Percentiles rank a stretch among this genome's conserved stretches.
These are phyloP conservation scores for Drosophila equinoxialis DNA, from an alignment of 1,140 invertebrate species.

Conservation along the genomic window DNA sequence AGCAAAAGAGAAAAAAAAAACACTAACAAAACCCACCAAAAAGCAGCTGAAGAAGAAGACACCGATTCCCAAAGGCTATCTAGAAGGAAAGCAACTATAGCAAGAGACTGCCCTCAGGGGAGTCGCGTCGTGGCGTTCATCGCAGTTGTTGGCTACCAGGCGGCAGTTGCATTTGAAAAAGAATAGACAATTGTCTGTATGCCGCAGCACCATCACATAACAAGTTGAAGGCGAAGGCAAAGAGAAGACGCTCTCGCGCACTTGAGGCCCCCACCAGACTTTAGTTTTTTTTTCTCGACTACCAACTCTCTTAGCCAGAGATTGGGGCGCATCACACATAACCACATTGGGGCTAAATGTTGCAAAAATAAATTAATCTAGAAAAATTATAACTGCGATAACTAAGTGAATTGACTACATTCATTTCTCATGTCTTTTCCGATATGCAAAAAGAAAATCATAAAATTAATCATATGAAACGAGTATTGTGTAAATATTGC, in stretches of 20 bases:
- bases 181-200: conserved; percentile 77
- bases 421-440: too few relatives aligned
- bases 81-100: conserved; percentile 39
- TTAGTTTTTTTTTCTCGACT: conserved; percentile 11
- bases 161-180: conserved; percentile 68
- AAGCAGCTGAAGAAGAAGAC: conserved; percentile 22
- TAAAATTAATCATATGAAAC: too few relatives aligned
- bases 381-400: too few relatives aligned
- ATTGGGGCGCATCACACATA: not conserved
- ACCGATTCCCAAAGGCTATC: conserved; percentile 49
- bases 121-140: conserved; percentile 39
- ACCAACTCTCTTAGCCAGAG: conserved; percentile 10
- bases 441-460: too few relatives aligned
- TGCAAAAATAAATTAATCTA: not conserved
- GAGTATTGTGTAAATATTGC: too few relatives aligned
- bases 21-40: not conserved
- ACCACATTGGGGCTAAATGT: not conserved
- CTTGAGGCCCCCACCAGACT: conserved; percentile 14
- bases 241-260: conserved; percentile 42
- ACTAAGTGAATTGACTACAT: too few relatives aligned
- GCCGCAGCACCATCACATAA: conserved; percentile 60
- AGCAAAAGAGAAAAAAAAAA: conserved; percentile 36
- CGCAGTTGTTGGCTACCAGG: conserved; percentile 45
- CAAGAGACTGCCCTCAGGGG: conserved; percentile 51
- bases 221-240: conserved; percentile 69